Evolutionary conservation across 1,140 invertebrate genomes (phyloP).

Genomic region (Vollenhovia emeryi): DNA sequence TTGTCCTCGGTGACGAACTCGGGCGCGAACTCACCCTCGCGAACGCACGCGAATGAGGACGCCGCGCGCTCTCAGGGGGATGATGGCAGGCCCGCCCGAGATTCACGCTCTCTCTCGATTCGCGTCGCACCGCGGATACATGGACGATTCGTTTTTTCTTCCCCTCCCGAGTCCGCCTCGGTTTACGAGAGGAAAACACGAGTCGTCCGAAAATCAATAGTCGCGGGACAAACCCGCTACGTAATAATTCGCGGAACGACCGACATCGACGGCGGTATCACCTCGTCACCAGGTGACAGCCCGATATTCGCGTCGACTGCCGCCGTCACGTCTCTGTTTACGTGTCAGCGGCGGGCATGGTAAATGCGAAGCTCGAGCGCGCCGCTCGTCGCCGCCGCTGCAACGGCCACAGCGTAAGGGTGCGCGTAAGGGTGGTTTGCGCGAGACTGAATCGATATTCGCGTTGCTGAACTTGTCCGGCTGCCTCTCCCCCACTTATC

Average conservation of each 20-base stretch:
- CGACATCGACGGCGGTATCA: not conserved
- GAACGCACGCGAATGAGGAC: conserved; percentile 7
- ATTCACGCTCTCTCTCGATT: not conserved
- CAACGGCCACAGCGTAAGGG: not conserved
- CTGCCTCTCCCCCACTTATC: conserved; percentile 60
- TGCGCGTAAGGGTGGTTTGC: conserved; percentile 76
- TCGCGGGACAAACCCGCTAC: conserved; percentile 4
- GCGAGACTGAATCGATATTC: conserved; percentile 80
- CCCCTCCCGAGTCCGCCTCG: not conserved
- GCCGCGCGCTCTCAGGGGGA: not conserved
- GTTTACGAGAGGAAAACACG: not conserved
- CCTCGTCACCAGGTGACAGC: not conserved
- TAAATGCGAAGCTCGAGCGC: conserved; percentile 50
- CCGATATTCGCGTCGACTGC: not conserved
- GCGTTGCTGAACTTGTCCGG: conserved; percentile 74
- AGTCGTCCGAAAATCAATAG: conserved; percentile 33
- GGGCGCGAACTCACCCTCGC: not conserved
- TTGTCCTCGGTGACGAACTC: too few species aligned
- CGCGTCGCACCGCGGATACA: not conserved
- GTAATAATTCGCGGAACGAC: not conserved
- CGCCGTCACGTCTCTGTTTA: conserved; percentile 49
- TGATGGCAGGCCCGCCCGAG: not conserved
- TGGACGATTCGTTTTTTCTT: too few species aligned
- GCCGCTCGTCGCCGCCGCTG: conserved; percentile 57
- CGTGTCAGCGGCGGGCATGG: conserved; percentile 49